Evolutionary conservation across 2,113 vertebrate species (phyloP), one percentile per base, ranked within the genome.

Genomic region (western clawed frog (Xenopus tropicalis)): DNA sequence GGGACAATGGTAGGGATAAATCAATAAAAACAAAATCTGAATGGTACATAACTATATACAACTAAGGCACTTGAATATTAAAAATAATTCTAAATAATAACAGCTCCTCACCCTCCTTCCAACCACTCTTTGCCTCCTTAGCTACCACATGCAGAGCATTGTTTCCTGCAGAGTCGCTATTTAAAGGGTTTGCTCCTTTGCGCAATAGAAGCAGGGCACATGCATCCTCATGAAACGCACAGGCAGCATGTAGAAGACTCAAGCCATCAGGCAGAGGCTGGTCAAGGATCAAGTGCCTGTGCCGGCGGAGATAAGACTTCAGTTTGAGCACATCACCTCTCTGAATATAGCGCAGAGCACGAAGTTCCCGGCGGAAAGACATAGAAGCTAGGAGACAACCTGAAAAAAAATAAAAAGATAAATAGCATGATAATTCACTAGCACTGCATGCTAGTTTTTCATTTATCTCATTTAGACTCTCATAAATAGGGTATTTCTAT

Each of bases 251-350:
- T 42, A 93, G 77, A 10, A 86, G 86, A 62, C 83, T 85, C 80
- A 89, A 84, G 29, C 77, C 77, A 67, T 81, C 85, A 0, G 89
- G 89, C 70, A 66, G 79, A 13, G 78, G 73, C 62, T 89, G 90
- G 64, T 86, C 90, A 2, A 93, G 67, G 10, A 85, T 77, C 20
- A 90, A 58, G 51, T 89, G 85, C 12, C 43, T 80, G 80, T 93
- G 88, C 69, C 86, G 90, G 25, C 81, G 81, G 9, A 93, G 76
- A 48, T 87, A 91, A 4, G 90, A 88, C 81, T 90, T 91, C 29
- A 93, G 77, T 72, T 90, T 89, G 37, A 87, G 61, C 17, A 90
- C 23, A 23, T 79, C 82, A 0, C 91, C 89, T 19, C 85, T 85
- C 42, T 91, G 85, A 52, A 92, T 85, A 71, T 91, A 93, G 1